A percentile compares a stretch with the other conserved stretches of the same genome.
Conservation (phyloP, 1,140 invertebrate species). For the Tetramorium parvispinum region DNA sequence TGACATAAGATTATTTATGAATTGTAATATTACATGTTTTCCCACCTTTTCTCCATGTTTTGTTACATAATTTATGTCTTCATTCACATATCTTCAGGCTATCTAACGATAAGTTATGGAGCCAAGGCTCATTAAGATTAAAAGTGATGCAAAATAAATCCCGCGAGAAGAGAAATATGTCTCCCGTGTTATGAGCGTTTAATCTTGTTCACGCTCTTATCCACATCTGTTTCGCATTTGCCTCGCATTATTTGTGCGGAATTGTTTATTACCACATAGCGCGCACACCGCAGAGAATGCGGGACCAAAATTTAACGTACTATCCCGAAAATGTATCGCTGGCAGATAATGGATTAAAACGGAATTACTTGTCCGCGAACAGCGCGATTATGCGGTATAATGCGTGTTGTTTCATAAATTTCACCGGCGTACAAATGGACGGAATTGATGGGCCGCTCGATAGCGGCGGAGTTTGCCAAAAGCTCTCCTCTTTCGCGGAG, state of each 20-base stretch:
- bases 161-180: not conserved
- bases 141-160: not conserved
- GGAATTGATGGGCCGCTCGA: slow-evolving; percentile 37
- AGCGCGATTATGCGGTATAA: slow-evolving; percentile 42
- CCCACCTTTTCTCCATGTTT: not conserved
- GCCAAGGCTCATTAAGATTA: not conserved
- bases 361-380: slow-evolving; percentile 36
- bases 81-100: not conserved
- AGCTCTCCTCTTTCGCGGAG: slow-evolving; percentile 1
- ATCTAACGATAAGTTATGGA: not conserved
- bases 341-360: not conserved
- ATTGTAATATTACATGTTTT: not conserved
- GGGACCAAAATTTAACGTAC: slow-evolving; percentile 11
- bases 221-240: not conserved
- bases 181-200: not conserved
- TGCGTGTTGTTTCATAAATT: slow-evolving; percentile 44
- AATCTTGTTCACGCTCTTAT: not conserved
- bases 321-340: slow-evolving; percentile 7
- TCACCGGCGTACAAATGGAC: not conserved
- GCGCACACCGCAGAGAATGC: slow-evolving; percentile 1
- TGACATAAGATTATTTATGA: not conserved
- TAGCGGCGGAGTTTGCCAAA: slow-evolving; percentile 28
- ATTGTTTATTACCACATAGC: not conserved
- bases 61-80: not conserved
- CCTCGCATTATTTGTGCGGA: not conserved